A percentile compares a stretch with the other conserved stretches of the same genome.
These are phyloP conservation scores for Labeo rohita DNA, from an alignment of 2,113 vertebrate genomes.

Conservation along the genomic window DNA sequence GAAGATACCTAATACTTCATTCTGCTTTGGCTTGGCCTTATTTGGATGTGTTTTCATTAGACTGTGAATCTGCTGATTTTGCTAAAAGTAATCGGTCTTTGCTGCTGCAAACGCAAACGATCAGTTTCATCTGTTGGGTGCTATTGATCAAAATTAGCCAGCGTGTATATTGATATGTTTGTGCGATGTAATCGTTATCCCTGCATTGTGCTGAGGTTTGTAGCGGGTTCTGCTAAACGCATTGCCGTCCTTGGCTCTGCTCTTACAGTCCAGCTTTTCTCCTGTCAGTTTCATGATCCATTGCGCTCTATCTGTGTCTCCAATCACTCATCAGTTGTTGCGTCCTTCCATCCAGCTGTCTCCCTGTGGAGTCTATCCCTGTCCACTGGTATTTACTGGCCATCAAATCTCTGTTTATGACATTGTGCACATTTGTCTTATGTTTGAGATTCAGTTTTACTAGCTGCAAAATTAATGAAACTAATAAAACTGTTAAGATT, in stretches of 20 bases:
- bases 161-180: not conserved
- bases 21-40: not conserved
- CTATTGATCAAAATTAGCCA: not conserved
- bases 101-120: not conserved
- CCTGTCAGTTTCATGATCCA: slow-evolving; percentile 30
- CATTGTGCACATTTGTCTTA: slow-evolving; percentile 24
- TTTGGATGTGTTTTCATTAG: not conserved
- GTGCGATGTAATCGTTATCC: slow-evolving; percentile 1
- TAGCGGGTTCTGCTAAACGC: not conserved
- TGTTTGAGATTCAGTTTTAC: slow-evolving; percentile 23
- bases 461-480: slow-evolving; percentile 1
- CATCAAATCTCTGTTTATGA: slow-evolving; percentile 31
- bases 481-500: not conserved
- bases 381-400: slow-evolving; percentile 27
- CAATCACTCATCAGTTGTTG: slow-evolving; percentile 40
- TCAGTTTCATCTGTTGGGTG: not conserved
- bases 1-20: not conserved
- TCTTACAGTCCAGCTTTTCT: slow-evolving; percentile 41
- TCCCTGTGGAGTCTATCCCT: slow-evolving; percentile 37
- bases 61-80: not conserved
- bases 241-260: slow-evolving; percentile 28
- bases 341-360: slow-evolving; percentile 47
- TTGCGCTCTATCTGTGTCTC: slow-evolving; percentile 19
- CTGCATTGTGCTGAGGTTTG: slow-evolving; percentile 24
- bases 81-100: not conserved